These are phyloP conservation scores for Nasonovia ribisnigri DNA, from an alignment of 2,888 invertebrate species.

Conservation along the genomic window DNA sequence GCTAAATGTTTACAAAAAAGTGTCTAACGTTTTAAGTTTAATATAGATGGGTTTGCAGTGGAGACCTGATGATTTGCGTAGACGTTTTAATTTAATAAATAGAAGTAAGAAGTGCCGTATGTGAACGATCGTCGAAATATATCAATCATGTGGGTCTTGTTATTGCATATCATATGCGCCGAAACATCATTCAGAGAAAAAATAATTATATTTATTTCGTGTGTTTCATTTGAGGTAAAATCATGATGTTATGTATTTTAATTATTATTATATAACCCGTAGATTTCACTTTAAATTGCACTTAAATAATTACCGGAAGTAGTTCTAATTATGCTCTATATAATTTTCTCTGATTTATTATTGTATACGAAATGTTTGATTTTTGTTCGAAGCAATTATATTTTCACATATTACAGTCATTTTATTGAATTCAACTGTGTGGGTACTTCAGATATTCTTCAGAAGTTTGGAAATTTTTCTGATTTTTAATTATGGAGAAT, in stretches of 20 bases:
- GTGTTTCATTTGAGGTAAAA: background rate
- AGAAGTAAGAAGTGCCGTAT: conserved; percentile 12
- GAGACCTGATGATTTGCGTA: background rate
- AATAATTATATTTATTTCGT: background rate
- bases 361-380: background rate
- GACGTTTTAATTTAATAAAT: background rate
- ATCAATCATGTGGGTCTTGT: background rate
- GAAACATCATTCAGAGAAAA: background rate
- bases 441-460: background rate
- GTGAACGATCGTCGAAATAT: background rate
- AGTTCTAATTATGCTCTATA: background rate
- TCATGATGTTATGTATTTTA: background rate
- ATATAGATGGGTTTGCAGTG: too few species aligned
- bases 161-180: conserved; percentile 10
- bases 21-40: too few species aligned
- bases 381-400: background rate
- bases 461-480: background rate
- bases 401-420: background rate
- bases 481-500: background rate
- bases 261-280: background rate
- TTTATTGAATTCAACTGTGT: background rate
- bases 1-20: too few species aligned
- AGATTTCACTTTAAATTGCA: conserved; percentile 9
- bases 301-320: background rate
- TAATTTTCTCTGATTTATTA: background rate